Evolutionary conservation across 2,797 vertebrate species (phyloP).

Genomic region (Gymnopithys bicolor): DNA sequence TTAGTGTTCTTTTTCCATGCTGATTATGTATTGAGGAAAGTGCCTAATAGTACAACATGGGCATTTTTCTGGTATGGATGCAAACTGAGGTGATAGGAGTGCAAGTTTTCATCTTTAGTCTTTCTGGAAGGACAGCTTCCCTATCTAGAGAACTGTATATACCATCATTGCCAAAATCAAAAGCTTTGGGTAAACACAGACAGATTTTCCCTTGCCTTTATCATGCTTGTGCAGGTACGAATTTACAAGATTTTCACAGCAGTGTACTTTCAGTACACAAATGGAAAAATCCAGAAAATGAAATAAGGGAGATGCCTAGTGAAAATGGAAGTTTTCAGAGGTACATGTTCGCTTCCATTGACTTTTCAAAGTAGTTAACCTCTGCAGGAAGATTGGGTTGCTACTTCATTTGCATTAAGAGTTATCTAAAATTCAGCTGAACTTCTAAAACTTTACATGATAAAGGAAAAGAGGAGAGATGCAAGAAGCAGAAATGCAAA

Average conservation of each 20-base stretch:
- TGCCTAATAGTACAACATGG: rapidly evolving
- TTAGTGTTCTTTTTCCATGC: neutral
- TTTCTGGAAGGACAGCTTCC: neutral
- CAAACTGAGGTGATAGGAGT: neutral
- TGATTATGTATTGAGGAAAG: neutral
- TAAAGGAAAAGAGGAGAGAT: neutral
- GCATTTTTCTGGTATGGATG: neutral
- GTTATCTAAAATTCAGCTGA: neutral
- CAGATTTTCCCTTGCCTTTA: neutral
- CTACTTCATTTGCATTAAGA: neutral
- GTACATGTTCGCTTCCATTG: neutral
- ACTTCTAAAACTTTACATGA: neutral
- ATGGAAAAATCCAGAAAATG: conserved; percentile 4
- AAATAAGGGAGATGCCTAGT: neutral
- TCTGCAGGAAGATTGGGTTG: neutral
- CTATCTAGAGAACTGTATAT: neutral
- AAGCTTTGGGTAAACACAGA: neutral
- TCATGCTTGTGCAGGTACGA: neutral
- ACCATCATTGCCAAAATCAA: neutral
- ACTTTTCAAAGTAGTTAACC: neutral
- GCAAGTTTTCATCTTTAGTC: neutral
- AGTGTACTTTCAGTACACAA: neutral
- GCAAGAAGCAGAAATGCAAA: neutral
- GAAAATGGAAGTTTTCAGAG: neutral
- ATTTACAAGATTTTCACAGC: conserved; percentile 23